Conservation (phyloP, 2,113 vertebrate species). For the Hystrix cristata region DNA sequence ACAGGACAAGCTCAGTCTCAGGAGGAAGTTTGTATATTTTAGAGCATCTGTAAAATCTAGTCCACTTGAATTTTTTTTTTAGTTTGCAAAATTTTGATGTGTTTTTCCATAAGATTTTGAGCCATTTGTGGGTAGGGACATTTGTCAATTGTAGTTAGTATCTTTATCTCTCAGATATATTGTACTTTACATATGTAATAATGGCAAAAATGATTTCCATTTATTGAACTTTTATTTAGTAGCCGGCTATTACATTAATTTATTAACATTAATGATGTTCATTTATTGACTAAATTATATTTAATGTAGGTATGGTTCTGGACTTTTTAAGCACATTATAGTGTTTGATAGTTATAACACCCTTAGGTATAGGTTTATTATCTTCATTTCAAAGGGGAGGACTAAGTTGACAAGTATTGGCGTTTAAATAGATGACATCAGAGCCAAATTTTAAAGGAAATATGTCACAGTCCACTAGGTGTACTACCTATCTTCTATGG, state of each 20-base stretch:
- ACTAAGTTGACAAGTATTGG: background rate
- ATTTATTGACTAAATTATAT: background rate
- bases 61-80: constrained; percentile 11
- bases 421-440: background rate
- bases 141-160: background rate
- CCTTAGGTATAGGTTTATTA: background rate
- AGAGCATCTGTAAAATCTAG: background rate
- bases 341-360: background rate
- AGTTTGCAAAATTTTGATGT: background rate
- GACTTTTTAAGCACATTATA: background rate
- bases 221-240: constrained; percentile 22
- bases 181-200: background rate
- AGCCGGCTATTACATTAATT: background rate
- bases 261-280: constrained; percentile 9
- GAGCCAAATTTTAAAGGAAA: background rate
- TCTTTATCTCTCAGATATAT: background rate
- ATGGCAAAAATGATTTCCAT: background rate
- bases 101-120: background rate
- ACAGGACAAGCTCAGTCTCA: background rate
- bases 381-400: background rate
- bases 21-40: background rate
- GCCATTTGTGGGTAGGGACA: background rate
- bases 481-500: background rate
- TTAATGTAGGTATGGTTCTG: background rate
- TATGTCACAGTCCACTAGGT: background rate